Percentiles rank a stretch among this genome's conserved stretches.
Conservation (phyloP, 2,888 invertebrate species). For the Trichopria drosophilae region DNA sequence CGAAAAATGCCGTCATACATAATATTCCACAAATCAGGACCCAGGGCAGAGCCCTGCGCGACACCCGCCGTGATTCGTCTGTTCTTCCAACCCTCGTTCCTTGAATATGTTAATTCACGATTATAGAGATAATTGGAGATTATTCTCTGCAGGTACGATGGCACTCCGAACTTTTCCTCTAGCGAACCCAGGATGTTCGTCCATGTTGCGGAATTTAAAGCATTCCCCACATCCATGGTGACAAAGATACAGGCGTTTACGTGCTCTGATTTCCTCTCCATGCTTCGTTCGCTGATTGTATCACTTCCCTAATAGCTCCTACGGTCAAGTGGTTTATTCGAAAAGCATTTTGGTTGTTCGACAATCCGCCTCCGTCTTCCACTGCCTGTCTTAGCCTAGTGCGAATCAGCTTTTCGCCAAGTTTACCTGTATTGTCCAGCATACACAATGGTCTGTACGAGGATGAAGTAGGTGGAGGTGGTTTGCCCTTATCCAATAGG, state of each 20-base stretch:
- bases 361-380: conserved; percentile 19
- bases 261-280: not conserved
- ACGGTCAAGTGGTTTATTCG: conserved; percentile 32
- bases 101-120: conserved; percentile 26
- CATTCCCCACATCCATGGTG: conserved; percentile 19
- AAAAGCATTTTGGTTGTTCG: conserved; percentile 19
- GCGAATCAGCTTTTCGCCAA: conserved; percentile 40
- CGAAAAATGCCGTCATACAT: conserved; percentile 11
- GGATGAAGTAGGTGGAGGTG: conserved; percentile 19
- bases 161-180: conserved; percentile 30
- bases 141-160: conserved; percentile 26
- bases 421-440: conserved; percentile 38
- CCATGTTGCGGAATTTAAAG: conserved; percentile 32
- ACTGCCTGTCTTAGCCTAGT: conserved; percentile 32
- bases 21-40: too few species aligned
- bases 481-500: conserved; percentile 23
- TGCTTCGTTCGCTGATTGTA: not conserved
- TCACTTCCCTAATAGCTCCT: conserved; percentile 26
- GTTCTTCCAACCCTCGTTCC: conserved; percentile 2
- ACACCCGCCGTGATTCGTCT: conserved; percentile 3
- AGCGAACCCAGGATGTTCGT: conserved; percentile 29
- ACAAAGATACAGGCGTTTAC: not conserved
- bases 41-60: conserved; percentile 21
- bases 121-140: conserved; percentile 29
- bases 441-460: conserved; percentile 41